These are phyloP conservation scores for Pelobates cultripes DNA, from an alignment of 2,797 vertebrate genomes.

Conservation along the genomic window DNA sequence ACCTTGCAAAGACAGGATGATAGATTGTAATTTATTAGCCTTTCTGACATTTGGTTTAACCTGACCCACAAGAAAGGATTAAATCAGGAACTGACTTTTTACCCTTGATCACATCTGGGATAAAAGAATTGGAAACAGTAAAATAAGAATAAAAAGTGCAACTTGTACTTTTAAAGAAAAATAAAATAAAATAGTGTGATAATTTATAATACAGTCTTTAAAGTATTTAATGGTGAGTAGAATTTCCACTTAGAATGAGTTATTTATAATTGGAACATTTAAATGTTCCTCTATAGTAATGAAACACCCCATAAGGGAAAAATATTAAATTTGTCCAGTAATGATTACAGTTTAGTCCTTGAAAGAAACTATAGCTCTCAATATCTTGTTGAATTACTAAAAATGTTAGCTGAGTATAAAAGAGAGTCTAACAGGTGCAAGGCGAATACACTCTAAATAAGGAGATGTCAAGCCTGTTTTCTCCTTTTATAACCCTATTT, in stretches of 20 bases:
- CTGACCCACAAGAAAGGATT: neutral
- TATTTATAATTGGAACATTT: neutral
- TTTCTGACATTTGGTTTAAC: constrained; percentile 2
- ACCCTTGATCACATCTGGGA: neutral
- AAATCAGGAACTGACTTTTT: constrained; percentile 1
- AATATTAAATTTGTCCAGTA: neutral
- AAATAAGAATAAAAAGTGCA: neutral
- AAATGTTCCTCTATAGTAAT: neutral
- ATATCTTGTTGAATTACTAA: too few species aligned
- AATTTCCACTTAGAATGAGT: neutral
- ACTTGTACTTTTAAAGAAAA: neutral
- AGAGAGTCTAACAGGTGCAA: too few species aligned
- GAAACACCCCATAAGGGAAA: neutral
- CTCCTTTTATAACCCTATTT: too few species aligned
- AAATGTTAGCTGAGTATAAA: too few species aligned
- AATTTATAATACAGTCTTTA: neutral
- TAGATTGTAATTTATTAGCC: constrained; percentile 17
- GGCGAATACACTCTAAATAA: too few species aligned
- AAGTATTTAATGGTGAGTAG: neutral
- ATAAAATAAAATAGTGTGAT: neutral
- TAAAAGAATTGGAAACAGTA: neutral
- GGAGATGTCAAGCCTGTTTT: too few species aligned
- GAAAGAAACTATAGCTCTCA: neutral
- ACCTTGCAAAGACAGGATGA: neutral
- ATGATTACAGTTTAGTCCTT: neutral